Evolutionary conservation across 2,888 invertebrate species (phyloP), one percentile per base, ranked within the genome.

Genomic region (Apamea anceps): DNA sequence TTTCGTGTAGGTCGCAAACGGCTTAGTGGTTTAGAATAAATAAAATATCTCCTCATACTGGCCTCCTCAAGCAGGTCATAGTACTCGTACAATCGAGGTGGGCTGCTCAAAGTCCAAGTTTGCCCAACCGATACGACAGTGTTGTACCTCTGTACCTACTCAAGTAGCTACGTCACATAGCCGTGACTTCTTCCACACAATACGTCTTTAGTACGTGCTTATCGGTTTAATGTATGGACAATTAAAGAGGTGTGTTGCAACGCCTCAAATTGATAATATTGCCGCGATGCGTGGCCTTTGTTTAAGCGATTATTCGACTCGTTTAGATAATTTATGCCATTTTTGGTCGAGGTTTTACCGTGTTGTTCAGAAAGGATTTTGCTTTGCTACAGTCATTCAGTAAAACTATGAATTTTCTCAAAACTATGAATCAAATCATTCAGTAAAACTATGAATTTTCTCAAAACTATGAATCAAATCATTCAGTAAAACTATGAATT

Each of bases 121-220:
- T 85, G 71, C 81, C 75, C 72, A 88, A 87, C 71, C 82, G 42
- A 82, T 85, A 79, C 65, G 72, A 74, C 70, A 54, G 57, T 67
- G 32, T 77, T 32, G 75, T 65, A 75, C 45, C 62, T 37, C 60
- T 72, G 32, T 81, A 77, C n/a, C 12, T 60, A n/a, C 37, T 57
- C 45, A 15, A 77, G 42, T 21, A 13, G 51, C 48, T 60, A 74
- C 81, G 84, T 87, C 88, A 88, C 57, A 65, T 42, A 83, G 51
- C 87, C 90, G 84, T 89, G 88, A 86, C 87, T 86, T 86, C 84
- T 82, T 83, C 82, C 70, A 79, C 72, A 85, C 85, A 86, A 87
- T 87, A 81, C 66, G 77, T 77, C 54, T 80, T 80, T 75, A 66
- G 84, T 89, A 90, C 91, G 92, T 92, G 92, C 85, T 88, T 90